Percentiles rank a stretch among this genome's conserved stretches.
These are phyloP conservation scores for Osedax frankpressi DNA, from an alignment of 2,888 invertebrate species.

Conservation along the genomic window DNA sequence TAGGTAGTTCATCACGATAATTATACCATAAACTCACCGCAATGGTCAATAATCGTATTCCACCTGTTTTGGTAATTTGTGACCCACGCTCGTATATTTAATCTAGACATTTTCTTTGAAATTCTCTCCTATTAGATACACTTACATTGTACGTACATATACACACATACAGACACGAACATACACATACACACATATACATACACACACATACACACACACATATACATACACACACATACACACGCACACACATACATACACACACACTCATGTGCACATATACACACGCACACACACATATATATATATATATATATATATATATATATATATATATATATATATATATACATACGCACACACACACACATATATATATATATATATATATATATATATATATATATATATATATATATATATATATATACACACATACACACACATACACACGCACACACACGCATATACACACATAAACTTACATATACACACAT, in stretches of 20 bases:
- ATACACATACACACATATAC: not conserved
- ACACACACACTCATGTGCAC: no score
- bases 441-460: constrained; percentile 1
- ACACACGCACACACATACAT: not conserved
- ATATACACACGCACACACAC: not conserved
- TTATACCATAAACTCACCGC: no score
- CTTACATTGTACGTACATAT: not conserved
- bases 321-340: not conserved
- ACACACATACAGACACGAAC: no score
- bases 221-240: not conserved
- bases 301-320: not conserved
- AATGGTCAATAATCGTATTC: no score
- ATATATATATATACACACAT: constrained; percentile 1
- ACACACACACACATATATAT: not conserved
- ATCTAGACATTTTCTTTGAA: no score
- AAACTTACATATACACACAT: not conserved
- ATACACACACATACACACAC: not conserved
- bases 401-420: constrained; percentile 1
- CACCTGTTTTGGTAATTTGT: no score
- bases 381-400: not conserved
- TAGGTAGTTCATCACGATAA: no score
- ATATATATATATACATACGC: not conserved
- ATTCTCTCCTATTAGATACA: no score
- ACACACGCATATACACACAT: constrained; percentile 1
- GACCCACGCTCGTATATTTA: no score